phyloP scores from a whole-genome alignment of 2,113 vertebrate species.

The Aegithalos caudatus region DNA sequence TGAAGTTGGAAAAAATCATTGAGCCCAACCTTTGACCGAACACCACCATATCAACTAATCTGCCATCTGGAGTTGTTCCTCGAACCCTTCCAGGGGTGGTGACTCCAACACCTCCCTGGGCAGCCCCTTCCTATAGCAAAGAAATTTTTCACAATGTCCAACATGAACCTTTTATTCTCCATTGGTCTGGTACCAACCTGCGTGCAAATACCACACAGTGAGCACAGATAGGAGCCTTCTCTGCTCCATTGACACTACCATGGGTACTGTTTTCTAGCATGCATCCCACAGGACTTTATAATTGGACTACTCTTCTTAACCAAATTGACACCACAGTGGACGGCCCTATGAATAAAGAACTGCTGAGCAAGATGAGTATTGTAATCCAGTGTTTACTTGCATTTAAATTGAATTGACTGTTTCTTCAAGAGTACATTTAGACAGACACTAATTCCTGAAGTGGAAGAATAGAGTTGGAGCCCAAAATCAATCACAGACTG shows the following conservation, averaged over 20 bases:
- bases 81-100: not conserved
- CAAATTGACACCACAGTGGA: not conserved
- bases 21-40: not conserved
- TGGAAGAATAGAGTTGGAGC: not conserved
- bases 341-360: not conserved
- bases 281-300: not conserved
- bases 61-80: not conserved
- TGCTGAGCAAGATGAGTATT: not conserved
- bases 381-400: not conserved
- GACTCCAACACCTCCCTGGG: not conserved
- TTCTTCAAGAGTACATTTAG: not conserved
- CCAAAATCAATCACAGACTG: not conserved
- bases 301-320: not conserved
- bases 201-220: not conserved
- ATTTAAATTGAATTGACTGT: not conserved
- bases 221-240: not conserved
- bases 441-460: not conserved
- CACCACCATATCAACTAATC: not conserved
- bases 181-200: not conserved
- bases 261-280: not conserved
- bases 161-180: not conserved
- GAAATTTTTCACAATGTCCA: not conserved
- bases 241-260: not conserved
- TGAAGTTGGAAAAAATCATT: not conserved
- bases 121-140: not conserved